Percentiles rank a stretch among this genome's conserved stretches.
Conservation (phyloP, 2,113 vertebrate genomes). For the Myotis lucifugus region DNA sequence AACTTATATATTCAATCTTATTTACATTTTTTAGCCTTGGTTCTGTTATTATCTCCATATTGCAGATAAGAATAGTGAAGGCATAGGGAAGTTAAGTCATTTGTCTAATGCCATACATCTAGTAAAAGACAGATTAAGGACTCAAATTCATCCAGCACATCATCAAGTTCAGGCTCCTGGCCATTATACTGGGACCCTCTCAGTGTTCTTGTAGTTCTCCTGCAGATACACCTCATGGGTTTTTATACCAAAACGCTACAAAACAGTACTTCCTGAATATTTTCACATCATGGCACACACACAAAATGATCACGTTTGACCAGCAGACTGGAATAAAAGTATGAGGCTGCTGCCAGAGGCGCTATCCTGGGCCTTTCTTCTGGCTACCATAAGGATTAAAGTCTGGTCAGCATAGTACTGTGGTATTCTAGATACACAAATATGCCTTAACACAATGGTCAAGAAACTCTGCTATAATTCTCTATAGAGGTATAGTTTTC, state of each 20-base stretch:
- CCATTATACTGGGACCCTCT: accelerated
- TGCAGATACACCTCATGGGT: accelerated
- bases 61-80: not conserved
- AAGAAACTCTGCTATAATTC: not conserved
- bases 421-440: not conserved
- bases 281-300: not conserved
- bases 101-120: not conserved
- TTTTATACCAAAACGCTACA: not conserved
- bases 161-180: not conserved
- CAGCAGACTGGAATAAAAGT: not conserved
- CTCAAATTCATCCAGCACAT: not conserved
- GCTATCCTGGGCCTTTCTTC: not conserved
- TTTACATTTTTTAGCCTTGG: not conserved
- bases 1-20: not conserved
- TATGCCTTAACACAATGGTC: not conserved
- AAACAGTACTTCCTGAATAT: not conserved
- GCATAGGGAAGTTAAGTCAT: not conserved
- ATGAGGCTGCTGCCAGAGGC: not conserved
- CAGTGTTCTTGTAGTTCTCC: not conserved
- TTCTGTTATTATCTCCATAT: not conserved
- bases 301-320: not conserved
- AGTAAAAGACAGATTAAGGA: not conserved
- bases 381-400: not conserved
- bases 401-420: not conserved
- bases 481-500: not conserved